Conservation (phyloP, 2,888 invertebrate genomes). For the Ectemnius lituratus region DNA sequence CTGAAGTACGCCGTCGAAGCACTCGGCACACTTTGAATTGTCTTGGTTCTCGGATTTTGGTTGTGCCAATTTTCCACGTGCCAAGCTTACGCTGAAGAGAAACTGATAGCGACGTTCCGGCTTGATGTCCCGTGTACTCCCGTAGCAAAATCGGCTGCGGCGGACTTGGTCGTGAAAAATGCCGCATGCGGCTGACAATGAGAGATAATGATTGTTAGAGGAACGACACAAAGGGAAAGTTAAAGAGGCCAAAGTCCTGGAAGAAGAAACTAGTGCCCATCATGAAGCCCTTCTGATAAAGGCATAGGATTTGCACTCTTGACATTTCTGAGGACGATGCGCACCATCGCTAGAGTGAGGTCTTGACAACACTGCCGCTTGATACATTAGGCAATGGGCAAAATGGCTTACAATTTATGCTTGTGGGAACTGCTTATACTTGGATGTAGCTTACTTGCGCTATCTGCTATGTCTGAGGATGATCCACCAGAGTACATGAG, state of each 20-base stretch:
- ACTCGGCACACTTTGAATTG: no score
- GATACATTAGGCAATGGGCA: constrained; percentile 43
- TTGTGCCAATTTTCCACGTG: no score
- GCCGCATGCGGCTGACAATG: background rate
- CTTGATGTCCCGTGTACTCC: background rate
- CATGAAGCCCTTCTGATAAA: constrained; percentile 32
- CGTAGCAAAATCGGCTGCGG: background rate
- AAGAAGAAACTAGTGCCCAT: constrained; percentile 1
- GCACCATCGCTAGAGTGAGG: constrained; percentile 46
- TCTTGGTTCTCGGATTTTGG: no score
- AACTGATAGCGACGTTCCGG: no score
- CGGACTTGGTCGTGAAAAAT: background rate
- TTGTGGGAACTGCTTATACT: constrained; percentile 67
- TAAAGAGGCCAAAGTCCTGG: background rate
- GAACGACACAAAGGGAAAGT: background rate
- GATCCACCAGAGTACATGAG: constrained; percentile 80
- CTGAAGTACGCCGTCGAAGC: no score
- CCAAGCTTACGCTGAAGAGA: no score
- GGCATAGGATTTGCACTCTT: constrained; percentile 16
- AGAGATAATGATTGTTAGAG: no score
- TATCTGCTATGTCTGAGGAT: constrained; percentile 62
- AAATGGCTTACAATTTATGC: constrained; percentile 65
- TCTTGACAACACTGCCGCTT: constrained; percentile 71
- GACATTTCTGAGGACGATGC: constrained; percentile 59
- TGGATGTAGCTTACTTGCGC: constrained; percentile 61